Conservation (phyloP, 2,797 vertebrate genomes). For the Philypnodon macrostomus region DNA sequence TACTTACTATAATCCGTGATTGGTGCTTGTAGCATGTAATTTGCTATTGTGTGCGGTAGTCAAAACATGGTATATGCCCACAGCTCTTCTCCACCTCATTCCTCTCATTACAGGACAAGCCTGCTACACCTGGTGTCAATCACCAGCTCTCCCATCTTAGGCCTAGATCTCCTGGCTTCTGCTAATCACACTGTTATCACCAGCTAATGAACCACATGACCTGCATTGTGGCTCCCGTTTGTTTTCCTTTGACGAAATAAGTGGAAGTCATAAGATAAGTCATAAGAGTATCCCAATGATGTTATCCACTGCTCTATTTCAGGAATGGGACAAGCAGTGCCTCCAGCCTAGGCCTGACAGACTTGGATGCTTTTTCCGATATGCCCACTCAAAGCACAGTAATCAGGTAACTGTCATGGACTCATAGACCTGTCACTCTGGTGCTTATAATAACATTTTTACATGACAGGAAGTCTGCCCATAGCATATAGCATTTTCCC, state of each 20-base stretch:
- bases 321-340: constrained; percentile 95
- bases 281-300: constrained; percentile 18
- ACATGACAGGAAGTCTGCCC: constrained; percentile 7
- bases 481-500: constrained; percentile 15
- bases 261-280: constrained; percentile 33
- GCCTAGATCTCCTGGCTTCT: constrained; percentile 52
- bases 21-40: constrained; percentile 8
- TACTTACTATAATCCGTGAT: constrained; percentile 10
- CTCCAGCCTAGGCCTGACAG: constrained; percentile 89
- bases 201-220: constrained; percentile 55
- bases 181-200: constrained; percentile 59
- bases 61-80: constrained; percentile 30
- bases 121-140: constrained; percentile 34
- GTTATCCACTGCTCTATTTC: constrained; percentile 38
- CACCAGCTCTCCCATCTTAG: constrained; percentile 48
- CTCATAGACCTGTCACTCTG: constrained; percentile 40
- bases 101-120: constrained; percentile 49
- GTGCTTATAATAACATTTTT: constrained; percentile 35
- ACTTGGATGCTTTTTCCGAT: constrained; percentile 91
- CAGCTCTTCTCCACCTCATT: constrained; percentile 51
- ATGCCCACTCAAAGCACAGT: constrained; percentile 79
- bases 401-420: constrained; percentile 81
- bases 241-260: constrained; percentile 42
- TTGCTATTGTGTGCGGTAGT: constrained; percentile 20
- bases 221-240: constrained; percentile 43